Percentiles rank a stretch among this genome's conserved stretches.
Conservation (phyloP, 2,888 invertebrate genomes). For the Gortyna flavago region DNA sequence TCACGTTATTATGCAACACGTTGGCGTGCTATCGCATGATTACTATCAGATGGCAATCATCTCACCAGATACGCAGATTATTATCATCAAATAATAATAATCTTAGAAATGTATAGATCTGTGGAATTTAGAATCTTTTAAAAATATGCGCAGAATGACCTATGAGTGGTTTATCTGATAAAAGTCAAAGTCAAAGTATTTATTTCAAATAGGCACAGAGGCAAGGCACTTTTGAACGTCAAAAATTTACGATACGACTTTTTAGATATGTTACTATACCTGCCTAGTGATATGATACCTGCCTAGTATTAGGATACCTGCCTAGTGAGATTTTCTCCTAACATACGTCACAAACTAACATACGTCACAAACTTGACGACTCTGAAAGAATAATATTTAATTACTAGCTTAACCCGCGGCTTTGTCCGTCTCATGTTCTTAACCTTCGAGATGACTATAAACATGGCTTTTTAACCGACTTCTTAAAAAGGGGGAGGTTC, state of each 20-base stretch:
- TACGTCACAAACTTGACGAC: neutral
- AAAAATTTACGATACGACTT: too few relatives aligned
- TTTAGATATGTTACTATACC: too few relatives aligned
- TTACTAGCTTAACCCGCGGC: neutral
- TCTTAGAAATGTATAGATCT: conserved; percentile 8
- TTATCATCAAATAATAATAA: conserved; percentile 36
- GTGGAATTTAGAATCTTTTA: conserved; percentile 5
- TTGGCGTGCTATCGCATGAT: neutral
- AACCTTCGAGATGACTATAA: neutral
- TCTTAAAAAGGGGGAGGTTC: too few relatives aligned
- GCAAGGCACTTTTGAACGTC: too few relatives aligned
- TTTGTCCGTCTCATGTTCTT: neutral
- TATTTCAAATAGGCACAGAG: too few relatives aligned
- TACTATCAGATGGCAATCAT: conserved; percentile 14
- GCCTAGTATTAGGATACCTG: conserved; percentile 12
- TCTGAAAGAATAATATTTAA: neutral
- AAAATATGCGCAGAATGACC: conserved; percentile 2
- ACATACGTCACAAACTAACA: neutral
- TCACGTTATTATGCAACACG: conserved; percentile 2
- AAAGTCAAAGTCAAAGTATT: too few relatives aligned
- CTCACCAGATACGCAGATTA: conserved; percentile 27
- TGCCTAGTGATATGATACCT: too few relatives aligned
- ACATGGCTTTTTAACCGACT: neutral
- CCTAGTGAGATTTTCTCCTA: neutral
- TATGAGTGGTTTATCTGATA: neutral